phyloP scores from a whole-genome alignment of 2,113 vertebrate species.

The Dinomys branickii region DNA sequence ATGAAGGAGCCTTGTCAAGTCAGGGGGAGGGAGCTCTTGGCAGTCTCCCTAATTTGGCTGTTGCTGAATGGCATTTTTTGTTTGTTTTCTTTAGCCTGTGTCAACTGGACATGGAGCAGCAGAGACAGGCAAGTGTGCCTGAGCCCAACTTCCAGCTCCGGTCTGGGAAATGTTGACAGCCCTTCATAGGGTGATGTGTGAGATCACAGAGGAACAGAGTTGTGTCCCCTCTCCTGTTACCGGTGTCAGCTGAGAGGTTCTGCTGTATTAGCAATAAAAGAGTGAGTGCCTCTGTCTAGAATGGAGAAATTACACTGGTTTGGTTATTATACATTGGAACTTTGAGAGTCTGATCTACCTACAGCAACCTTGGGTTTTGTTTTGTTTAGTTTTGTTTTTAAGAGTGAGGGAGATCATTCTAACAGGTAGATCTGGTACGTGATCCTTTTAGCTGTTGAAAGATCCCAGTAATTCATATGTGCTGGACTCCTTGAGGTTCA shows the following conservation, averaged over 20 bases:
- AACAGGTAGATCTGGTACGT: not conserved
- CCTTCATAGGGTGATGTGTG: not conserved
- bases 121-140: not conserved
- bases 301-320: fast-evolving
- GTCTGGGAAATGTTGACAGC: not conserved
- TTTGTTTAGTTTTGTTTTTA: not conserved
- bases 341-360: not conserved
- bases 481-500: not conserved
- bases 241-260: fast-evolving
- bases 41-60: not conserved
- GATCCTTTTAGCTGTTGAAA: not conserved
- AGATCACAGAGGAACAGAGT: fast-evolving
- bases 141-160: not conserved
- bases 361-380: no score
- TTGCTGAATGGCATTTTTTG: not conserved
- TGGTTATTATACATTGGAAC: not conserved
- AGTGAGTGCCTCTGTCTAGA: no score
- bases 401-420: not conserved
- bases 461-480: not conserved
- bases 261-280: fast-evolving
- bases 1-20: not conserved
- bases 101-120: not conserved
- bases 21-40: not conserved
- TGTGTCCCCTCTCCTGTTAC: fast-evolving
- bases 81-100: constrained; percentile 17